Base-by-base conservation (phyloP, 2,113 vertebrate genomes). In the Chionis minor region DNA sequence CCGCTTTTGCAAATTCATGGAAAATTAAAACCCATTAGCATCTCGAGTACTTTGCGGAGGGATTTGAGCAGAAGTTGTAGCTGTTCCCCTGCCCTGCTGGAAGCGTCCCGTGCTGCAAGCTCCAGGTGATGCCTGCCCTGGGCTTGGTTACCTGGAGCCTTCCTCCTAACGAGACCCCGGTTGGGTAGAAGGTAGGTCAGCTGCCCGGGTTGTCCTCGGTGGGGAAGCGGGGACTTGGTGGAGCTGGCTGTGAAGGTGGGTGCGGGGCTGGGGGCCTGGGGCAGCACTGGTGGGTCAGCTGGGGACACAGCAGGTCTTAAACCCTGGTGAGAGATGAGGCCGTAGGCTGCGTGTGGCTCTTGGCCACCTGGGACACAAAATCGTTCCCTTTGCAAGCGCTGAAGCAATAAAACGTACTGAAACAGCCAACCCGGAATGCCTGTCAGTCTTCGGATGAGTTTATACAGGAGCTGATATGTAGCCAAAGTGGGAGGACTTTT, bases 1-100 rank as follows among this genome's bases (percentile, higher is more conserved):
- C 90, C 26, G 87, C 92, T 82, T 65, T 85, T 86, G 85, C 87
- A 96, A 91, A 92, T 80, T 70, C 84, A 73, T 82, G 54, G 87
- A 54, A 88, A 90, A 95, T 73, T 72, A 62, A 90, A 90, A 21
- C 14, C 81, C 70, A 28, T 91, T 90, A 82, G 58, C 62, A 69
- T 77, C 78, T 61, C 1, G 17, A 82, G 58, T 32, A 8, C 78
- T 75, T 54, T 45, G 49, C 45, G 66, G 94, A 69, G 28, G 44
- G 61, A 49, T 62, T 4, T 27, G n/a, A 87, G 55, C 61, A 61
- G 70, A 47, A 87, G 84, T 10, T 22, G 54, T 24, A 28, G 49
- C 42, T 49, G 4, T 42, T 90, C 17, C 51, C 32, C 51, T 40
- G 67, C 44, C 66, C 32, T 16, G 23, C 67, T 77, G 77, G 72